Evolutionary conservation across 2,797 vertebrate species (phyloP), one percentile per base, ranked within the genome.

Genomic region (Malurus leucopterus): DNA sequence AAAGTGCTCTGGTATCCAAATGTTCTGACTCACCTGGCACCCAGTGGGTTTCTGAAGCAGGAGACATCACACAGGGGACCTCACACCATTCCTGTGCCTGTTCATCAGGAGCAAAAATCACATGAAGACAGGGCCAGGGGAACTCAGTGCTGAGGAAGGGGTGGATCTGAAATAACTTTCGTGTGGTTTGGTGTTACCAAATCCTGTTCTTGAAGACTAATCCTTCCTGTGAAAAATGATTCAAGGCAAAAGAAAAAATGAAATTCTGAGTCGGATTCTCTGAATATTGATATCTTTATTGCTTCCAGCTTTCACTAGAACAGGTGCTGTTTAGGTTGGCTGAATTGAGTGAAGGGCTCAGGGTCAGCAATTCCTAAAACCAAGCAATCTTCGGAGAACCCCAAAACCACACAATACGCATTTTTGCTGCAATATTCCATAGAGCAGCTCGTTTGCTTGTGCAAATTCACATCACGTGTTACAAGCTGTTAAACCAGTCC

Each of bases 321-420:
- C 9, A 65, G 61, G 19, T 43, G 10, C 36, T 53, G 0, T 57
- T 61, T 23, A 18, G 2, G 9, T 2, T 2, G 40, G 11, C 29
- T 79, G 36, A 23, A 7, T 76, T 50, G 40, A 40, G 16, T 6
- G 41, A 71, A 50, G 17, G n/a, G 5, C 34, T 82, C 46, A 41
- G 51, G 32, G 20, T 24, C 20, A 47, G 22, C 44, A 49, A 8
- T 36, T 79, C 57, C 64, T 68, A 17, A 43, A 71, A 34, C 4
- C 11, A 11, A 44, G 43, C 15, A 24, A 8, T 58, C 12, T 36
- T 68, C 38, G 3, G 11, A 55, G 23, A 36, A 3, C 11, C 26
- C 8, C 18, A 13, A 44, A 59, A 13, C 13, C 2, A 2, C 27
- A 1, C 4, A 22, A 0, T 1, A 9, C 15, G 8, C 2, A 0